Evolutionary conservation across 2,797 vertebrate genomes (phyloP), one percentile per base, ranked within the genome.

Genomic region (Champsocephalus gunnari): DNA sequence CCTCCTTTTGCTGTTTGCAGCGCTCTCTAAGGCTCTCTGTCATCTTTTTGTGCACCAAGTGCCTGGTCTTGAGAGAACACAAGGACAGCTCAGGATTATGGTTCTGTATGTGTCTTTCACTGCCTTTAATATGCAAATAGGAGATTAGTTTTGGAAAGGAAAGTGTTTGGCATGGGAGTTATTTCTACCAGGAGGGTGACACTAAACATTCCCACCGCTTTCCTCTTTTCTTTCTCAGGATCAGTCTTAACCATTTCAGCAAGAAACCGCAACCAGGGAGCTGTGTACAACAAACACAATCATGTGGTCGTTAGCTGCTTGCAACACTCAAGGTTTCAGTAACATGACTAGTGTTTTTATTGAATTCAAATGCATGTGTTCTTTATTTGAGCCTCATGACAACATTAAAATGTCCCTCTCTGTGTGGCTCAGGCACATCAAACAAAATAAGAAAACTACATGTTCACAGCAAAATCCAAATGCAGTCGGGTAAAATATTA

Each of bases 71-170:
- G 77, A 91, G 84, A 58, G 83, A 89, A 86, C 86, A 90, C 87
- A 91, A 89, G 88, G 83, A 88, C 88, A 73, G 88, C 81, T 71
- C 19, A 83, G 89, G 92, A 92, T 93, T 90, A 92, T 71, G 82
- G 69, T 83, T 83, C 79, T 88, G 61, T 83, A 72, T 89, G 79
- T 80, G 58, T 91, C 89, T 90, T 91, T 90, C 83, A 83, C 84
- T 79, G 71, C 87, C 87, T 94, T 94, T 93, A 93, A 90, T 88
- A 93, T 94, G 93, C 89, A 93, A 95, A 95, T 93, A 63, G 77
- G 57, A 90, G 93, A 93, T 94, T 93, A 93, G 89, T 87, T 84
- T 64, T 68, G 77, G 76, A 87, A 81, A 47, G 77, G 87, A 66
- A 90, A 86, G 74, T 80, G 69, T 91, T 91, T 92, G 89, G 88